Evolutionary conservation across 2,888 invertebrate species (phyloP).

Genomic region (Mythimna loreyi): DNA sequence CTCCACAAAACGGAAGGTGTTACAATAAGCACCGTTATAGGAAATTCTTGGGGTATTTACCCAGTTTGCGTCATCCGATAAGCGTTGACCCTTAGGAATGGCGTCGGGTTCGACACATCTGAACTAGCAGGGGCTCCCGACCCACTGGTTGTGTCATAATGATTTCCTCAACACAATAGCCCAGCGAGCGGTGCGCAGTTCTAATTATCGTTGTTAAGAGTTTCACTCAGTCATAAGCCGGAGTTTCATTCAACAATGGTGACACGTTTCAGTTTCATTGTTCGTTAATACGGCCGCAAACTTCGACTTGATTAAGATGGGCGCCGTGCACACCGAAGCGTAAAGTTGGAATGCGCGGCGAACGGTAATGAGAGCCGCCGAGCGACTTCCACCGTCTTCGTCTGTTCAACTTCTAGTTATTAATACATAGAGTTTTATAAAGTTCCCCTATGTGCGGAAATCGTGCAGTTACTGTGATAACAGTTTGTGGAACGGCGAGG

Average conservation of each 20-base stretch:
- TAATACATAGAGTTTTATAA: constrained; percentile 49
- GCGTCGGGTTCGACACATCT: constrained; percentile 23
- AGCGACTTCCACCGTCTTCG: constrained; percentile 31
- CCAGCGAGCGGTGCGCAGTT: constrained; percentile 69
- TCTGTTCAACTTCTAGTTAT: constrained; percentile 48
- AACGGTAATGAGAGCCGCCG: constrained; percentile 50
- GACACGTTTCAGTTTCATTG: constrained; percentile 80
- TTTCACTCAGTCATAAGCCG: constrained; percentile 73
- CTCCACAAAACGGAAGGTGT: constrained; percentile 58
- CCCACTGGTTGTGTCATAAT: constrained; percentile 61
- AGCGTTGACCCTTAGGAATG: constrained; percentile 40
- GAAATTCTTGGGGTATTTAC: constrained; percentile 62
- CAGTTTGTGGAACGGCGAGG: constrained; percentile 24
- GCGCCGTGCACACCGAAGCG: constrained; percentile 62
- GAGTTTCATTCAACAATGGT: constrained; percentile 75
- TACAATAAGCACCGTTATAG: constrained; percentile 59
- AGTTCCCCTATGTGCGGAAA: constrained; percentile 39
- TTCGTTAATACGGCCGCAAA: constrained; percentile 76
- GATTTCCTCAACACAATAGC: constrained; percentile 67
- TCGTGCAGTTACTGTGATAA: constrained; percentile 46
- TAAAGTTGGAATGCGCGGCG: constrained; percentile 53
- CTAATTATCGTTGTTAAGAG: constrained; percentile 78
- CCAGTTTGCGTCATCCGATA: constrained; percentile 39
- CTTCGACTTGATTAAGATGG: constrained; percentile 77
- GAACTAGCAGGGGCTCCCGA: constrained; percentile 44